phyloP scores from a whole-genome alignment of 1,140 invertebrate genomes.

The Thaumatotibia leucotreta region DNA sequence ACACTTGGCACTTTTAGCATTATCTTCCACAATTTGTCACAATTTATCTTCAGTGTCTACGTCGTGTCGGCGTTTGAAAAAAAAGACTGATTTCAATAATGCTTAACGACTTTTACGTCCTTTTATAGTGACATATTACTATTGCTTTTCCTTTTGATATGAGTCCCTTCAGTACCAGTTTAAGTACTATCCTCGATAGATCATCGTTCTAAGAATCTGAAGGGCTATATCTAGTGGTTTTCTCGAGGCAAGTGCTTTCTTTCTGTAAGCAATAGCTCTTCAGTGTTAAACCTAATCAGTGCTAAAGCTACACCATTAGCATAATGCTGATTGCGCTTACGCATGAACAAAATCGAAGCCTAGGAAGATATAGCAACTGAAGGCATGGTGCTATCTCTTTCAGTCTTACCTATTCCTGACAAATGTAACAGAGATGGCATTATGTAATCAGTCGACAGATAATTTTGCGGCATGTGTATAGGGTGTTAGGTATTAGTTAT shows the following conservation, averaged over 20 bases:
- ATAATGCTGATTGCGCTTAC: not conserved
- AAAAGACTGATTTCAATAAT: not conserved
- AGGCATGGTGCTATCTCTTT: too few relatives aligned
- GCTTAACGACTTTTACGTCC: not conserved
- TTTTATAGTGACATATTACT: not conserved
- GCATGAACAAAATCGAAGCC: not conserved
- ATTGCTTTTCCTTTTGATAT: not conserved
- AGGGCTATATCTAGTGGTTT: too few relatives aligned
- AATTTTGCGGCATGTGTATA: too few relatives aligned
- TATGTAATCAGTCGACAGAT: too few relatives aligned
- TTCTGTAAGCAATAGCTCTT: not conserved
- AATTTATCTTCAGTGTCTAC: slow-evolving; percentile 18
- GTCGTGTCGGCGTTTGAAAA: not conserved
- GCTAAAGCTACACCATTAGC: not conserved
- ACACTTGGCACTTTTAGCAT: not conserved
- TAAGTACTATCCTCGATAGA: too few relatives aligned
- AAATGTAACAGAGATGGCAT: too few relatives aligned
- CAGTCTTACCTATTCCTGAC: too few relatives aligned
- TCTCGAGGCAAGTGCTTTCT: too few relatives aligned
- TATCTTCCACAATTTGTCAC: slow-evolving; percentile 16
- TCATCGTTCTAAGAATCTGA: not conserved
- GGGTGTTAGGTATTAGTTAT: too few relatives aligned
- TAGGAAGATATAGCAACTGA: not conserved
- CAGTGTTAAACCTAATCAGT: not conserved
- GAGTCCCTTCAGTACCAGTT: too few relatives aligned